Evolutionary conservation across 2,113 vertebrate genomes (phyloP), one percentile per base, ranked within the genome.

Genomic region (Pica pica): DNA sequence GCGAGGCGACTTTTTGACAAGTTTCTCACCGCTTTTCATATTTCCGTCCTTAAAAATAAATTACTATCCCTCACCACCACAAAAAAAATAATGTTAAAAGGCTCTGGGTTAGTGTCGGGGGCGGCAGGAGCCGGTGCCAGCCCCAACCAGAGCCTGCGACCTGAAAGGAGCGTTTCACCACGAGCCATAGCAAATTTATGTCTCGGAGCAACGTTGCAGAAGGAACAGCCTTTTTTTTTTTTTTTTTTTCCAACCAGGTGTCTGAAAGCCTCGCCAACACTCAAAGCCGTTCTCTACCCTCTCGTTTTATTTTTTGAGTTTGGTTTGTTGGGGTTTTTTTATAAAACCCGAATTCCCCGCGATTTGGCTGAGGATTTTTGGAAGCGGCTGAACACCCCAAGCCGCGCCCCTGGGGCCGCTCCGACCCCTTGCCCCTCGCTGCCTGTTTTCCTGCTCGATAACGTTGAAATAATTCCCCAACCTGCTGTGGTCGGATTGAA

Each of bases 181-280:
- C 24, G 63, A 96, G 86, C 95, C 90, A 87, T 37, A 46, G 67
- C 86, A 75, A 93, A 95, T 96, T 90, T 92, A 83, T 87, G 83
- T 87, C 86, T 96, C 15, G 6, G 74, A 96, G 77, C 87, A 71
- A 78, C 20, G 49, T 28, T 91, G 94, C 94, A 95, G 95, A 95
- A 92, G 70, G 39, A 94, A 79, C 64, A 90, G 64, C 77, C 55
- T 2, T 61, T 49, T 71, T 74, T 78, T 82, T 41, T 61, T 71
- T 74, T 78, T 82, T 41, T 47, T 42, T 33, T 35, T 47, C 46
- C 67, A 89, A 13, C 42, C 95, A 95, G 95, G 92, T 86, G 83
- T 92, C 93, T 90, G 86, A 87, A 92, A 96, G 47, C 83, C 27
- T 92, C 76, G 60, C 91, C 89, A 95, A 39, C 89, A 47, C 55